Percentiles rank a stretch among this genome's conserved stretches.
Evolutionary conservation across 2,888 invertebrate genomes (phyloP).

Genomic region (Cylindroiulus punctatus): DNA sequence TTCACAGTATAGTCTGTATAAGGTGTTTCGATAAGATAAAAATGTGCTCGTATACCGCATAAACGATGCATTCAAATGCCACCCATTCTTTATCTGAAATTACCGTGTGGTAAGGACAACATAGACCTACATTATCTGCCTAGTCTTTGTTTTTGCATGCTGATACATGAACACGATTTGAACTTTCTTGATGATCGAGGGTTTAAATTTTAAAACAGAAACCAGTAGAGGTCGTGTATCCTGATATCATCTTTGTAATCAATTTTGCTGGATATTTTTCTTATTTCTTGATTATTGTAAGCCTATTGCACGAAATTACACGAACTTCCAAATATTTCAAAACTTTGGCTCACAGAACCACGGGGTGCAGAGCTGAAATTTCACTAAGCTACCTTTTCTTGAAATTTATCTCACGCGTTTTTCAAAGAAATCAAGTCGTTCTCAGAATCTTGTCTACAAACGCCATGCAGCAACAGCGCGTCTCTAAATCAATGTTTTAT

Average conservation of each 20-base stretch:
- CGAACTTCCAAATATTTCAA: too few species aligned
- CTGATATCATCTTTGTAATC: too few species aligned
- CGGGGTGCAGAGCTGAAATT: neutral
- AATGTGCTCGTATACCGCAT: neutral
- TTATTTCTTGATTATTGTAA: too few species aligned
- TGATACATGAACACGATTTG: too few species aligned
- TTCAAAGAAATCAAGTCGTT: neutral
- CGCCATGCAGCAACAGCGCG: neutral
- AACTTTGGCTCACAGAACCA: neutral
- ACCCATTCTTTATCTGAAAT: neutral
- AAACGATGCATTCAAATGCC: slow-evolving; percentile 8
- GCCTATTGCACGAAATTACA: too few species aligned
- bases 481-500: slow-evolving; percentile 2
- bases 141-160: neutral
- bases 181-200: too few species aligned
- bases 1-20: neutral
- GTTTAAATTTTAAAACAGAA: too few species aligned
- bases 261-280: too few species aligned
- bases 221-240: too few species aligned
- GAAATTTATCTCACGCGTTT: too few species aligned
- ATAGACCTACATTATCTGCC: neutral
- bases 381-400: too few species aligned
- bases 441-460: neutral
- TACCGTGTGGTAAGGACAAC: neutral
- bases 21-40: neutral